These are phyloP conservation scores for Acanthornis magna DNA, from an alignment of 2,797 vertebrate species.

Conservation along the genomic window DNA sequence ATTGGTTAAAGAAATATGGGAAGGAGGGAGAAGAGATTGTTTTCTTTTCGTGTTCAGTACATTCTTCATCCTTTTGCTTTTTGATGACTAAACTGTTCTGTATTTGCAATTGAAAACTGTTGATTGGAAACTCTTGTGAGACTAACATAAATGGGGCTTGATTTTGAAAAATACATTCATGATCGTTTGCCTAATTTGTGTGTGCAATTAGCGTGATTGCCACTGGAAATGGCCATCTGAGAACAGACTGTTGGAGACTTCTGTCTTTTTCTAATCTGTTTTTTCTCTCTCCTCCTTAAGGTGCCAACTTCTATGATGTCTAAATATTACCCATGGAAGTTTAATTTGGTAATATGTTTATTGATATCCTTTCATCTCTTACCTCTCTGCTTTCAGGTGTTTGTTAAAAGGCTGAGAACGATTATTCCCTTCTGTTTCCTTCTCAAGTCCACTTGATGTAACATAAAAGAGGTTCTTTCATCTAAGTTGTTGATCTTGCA, in stretches of 20 bases:
- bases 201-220: constrained; percentile 58
- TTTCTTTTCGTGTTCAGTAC: neutral
- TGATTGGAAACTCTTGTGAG: constrained; percentile 48
- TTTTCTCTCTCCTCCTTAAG: neutral
- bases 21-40: neutral
- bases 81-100: constrained; percentile 61
- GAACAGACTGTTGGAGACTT: neutral
- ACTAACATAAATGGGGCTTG: constrained; percentile 60
- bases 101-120: constrained; percentile 40
- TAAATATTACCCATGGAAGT: neutral
- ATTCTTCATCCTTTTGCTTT: neutral
- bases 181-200: constrained; percentile 35
- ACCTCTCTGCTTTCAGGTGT: neutral
- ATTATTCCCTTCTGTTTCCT: constrained; percentile 1
- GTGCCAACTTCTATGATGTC: neutral
- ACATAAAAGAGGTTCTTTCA: neutral
- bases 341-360: neutral
- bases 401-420: neutral
- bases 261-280: neutral
- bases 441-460: neutral
- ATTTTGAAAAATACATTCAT: constrained; percentile 57
- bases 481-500: neutral
- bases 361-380: constrained; percentile 8
- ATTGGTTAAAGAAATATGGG: neutral
- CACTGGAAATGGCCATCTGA: constrained; percentile 40